Conservation (phyloP, 1,140 invertebrate genomes). For the Drosophila sp. region DNA sequence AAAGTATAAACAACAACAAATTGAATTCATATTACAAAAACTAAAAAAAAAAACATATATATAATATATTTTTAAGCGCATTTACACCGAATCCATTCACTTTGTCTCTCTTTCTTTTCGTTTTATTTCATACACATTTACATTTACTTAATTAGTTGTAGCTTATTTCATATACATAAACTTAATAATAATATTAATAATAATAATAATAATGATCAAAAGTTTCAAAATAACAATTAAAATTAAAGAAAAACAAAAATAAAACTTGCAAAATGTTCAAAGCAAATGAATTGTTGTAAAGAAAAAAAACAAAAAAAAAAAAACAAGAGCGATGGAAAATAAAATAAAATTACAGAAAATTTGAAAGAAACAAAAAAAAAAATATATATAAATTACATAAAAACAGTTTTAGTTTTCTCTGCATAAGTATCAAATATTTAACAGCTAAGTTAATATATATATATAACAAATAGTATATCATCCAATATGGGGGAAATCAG, state of each 20-base stretch:
- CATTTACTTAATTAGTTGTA: constrained; percentile 10
- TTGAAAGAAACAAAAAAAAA: background rate
- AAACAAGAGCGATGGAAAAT: background rate
- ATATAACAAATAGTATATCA: constrained; percentile 21
- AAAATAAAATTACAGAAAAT: background rate
- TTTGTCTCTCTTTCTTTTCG: background rate
- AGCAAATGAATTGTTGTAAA: constrained; percentile 25
- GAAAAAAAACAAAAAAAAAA: background rate
- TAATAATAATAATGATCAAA: constrained; percentile 16
- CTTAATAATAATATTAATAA: constrained; percentile 21
- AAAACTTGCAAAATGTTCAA: constrained; percentile 18
- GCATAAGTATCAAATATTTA: constrained; percentile 34
- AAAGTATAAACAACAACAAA: background rate
- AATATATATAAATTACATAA: background rate
- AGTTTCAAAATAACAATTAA: constrained; percentile 15
- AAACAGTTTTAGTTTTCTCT: constrained; percentile 4
- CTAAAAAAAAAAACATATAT: background rate
- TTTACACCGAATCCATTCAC: constrained; percentile 4
- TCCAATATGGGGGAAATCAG: constrained; percentile 28
- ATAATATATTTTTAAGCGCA: constrained; percentile 21
- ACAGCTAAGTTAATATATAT: constrained; percentile 31
- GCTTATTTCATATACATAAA: constrained; percentile 44
- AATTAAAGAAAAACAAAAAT: constrained; percentile 4
- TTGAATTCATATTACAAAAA: background rate
- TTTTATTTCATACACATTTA: constrained; percentile 20